Base-by-base conservation (phyloP, 2,888 invertebrate genomes). In the Malachius bipustulatus region DNA sequence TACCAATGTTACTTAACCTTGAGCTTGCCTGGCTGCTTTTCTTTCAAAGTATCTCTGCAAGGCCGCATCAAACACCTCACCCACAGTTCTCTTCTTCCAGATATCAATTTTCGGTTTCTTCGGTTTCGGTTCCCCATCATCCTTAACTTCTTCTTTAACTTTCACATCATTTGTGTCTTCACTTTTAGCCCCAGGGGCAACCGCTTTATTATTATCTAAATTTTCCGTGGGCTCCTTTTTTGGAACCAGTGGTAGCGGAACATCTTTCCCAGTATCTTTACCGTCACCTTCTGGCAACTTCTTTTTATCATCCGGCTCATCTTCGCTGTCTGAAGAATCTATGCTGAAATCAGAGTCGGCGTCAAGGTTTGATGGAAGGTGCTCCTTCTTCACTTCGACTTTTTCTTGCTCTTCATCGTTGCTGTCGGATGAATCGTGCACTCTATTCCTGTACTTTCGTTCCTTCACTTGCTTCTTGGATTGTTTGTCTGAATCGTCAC, bases 81-180 rank as follows among this genome's bases (percentile, higher is more conserved):
- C 89, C 10, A 88, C 75, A 15, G 88, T 89, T 47, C 88, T 69
- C 54, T 89, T 89, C 51, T 77, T 75, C 84, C 87, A 88, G 50
- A 88, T 77, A 53, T 78, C 74, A 40, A 72, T 63, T 64, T 77
- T 79, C 6, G 66, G 64, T 44, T 39, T 9, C 14, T 30, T 38
- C 35, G 24, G 29, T 39, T 33, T 16, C 12, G 14, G 11, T 30
- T 47, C 44, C 36, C 46, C 41, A 19, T 43, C 40, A 6, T 31
- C 14, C 4, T 34, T 31, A 9, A 4, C 14, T 8, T 31, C 15
- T 6, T 31, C 13, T 26, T 35, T 26, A 13, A 26, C 27, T 28
- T 40, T 34, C 11, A 19, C 34, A 32, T 38, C 35, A 14, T 30
- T 30, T 12, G 35, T 43, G n/a, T 45, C 41, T 30, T 42, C 31